A percentile compares a stretch with the other conserved stretches of the same genome.
These are phyloP conservation scores for Hypanus sabinus DNA, from an alignment of 2,113 vertebrate species.

Conservation along the genomic window DNA sequence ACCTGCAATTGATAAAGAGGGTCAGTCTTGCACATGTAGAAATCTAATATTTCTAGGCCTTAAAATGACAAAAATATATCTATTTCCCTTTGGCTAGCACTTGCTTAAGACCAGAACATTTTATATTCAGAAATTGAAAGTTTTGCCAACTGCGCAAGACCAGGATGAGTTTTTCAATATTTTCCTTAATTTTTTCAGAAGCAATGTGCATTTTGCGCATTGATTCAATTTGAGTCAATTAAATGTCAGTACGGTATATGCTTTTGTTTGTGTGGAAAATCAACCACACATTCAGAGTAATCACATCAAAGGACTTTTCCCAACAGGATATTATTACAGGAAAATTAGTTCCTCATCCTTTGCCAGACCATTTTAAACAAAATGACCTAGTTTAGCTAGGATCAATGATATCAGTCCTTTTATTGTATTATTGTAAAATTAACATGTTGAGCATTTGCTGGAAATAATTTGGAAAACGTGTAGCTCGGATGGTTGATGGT, in stretches of 20 bases:
- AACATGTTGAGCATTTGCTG: background rate
- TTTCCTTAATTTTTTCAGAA: conserved; percentile 8
- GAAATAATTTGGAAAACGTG: too few relatives aligned
- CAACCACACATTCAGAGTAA: background rate
- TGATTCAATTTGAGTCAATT: background rate
- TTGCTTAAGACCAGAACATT: background rate
- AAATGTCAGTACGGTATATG: background rate
- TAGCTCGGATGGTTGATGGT: too few relatives aligned
- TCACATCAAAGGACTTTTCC: background rate
- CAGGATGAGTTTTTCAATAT: background rate
- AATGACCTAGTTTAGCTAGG: background rate
- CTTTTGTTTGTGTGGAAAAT: background rate
- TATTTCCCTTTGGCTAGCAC: too few relatives aligned
- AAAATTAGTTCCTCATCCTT: background rate
- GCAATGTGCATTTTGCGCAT: background rate
- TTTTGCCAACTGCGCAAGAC: background rate
- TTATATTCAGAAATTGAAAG: background rate
- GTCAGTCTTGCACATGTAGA: too few relatives aligned
- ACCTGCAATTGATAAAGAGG: too few relatives aligned
- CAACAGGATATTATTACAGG: background rate
- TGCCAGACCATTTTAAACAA: background rate
- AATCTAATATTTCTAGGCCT: too few relatives aligned
- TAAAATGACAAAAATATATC: too few relatives aligned
- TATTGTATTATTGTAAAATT: background rate
- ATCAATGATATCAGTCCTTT: background rate